Evolutionary conservation across 2,888 invertebrate species (phyloP).

Genomic region (Chloroclysta siterata): DNA sequence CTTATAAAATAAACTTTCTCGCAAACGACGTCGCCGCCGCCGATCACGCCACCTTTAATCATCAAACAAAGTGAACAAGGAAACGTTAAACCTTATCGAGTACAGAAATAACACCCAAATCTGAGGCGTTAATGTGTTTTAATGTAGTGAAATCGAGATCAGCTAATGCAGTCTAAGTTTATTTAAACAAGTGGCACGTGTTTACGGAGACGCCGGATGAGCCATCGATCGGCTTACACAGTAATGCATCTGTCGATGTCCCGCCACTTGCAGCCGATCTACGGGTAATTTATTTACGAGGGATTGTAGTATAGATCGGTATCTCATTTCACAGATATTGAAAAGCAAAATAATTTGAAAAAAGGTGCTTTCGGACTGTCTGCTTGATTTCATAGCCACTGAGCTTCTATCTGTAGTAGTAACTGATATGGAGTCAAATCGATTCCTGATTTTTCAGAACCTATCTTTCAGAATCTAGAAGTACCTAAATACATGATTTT

Average conservation of each 20-base stretch:
- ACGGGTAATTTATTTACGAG: constrained; percentile 42
- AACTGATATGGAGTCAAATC: not conserved
- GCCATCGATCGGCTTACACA: constrained; percentile 81
- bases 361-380: not conserved
- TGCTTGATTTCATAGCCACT: not conserved
- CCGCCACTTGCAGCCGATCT: constrained; percentile 61
- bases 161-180: constrained; percentile 81
- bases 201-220: constrained; percentile 80
- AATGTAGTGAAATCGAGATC: constrained; percentile 83
- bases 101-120: constrained; percentile 75
- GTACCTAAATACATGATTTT: too few species aligned
- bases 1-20: constrained; percentile 4
- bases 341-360: constrained; percentile 11
- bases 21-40: constrained; percentile 2
- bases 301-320: constrained; percentile 20
- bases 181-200: constrained; percentile 84
- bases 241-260: constrained; percentile 79
- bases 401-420: not conserved
- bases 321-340: constrained; percentile 26
- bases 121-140: constrained; percentile 82
- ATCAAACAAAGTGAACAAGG: constrained; percentile 43
- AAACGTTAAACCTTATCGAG: constrained; percentile 58
- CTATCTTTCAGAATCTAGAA: too few species aligned
- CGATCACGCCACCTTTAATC: constrained; percentile 26
- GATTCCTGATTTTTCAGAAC: too few species aligned